Evolutionary conservation across 2,113 vertebrate species (phyloP).

Genomic region (Halichoerus grypus): DNA sequence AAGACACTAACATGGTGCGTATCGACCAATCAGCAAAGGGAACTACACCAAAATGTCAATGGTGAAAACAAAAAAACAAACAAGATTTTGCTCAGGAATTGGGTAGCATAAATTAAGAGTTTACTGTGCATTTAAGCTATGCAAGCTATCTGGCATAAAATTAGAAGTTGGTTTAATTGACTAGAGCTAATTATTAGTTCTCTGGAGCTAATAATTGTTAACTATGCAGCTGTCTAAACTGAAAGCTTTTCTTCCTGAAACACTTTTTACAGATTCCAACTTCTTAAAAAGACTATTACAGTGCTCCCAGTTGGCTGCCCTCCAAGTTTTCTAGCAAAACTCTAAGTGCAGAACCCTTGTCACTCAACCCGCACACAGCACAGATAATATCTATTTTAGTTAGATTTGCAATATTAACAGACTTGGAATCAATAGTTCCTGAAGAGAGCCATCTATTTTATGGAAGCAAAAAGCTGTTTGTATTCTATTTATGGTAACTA

Average conservation of each 20-base stretch:
- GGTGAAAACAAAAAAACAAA: neutral
- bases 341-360: conserved; percentile 42
- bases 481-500: conserved; percentile 44
- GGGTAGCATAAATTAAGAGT: conserved; percentile 44
- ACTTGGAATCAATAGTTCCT: conserved; percentile 61
- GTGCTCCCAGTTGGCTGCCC: neutral
- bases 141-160: neutral
- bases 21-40: neutral
- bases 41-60: neutral
- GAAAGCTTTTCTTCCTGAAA: conserved; percentile 50
- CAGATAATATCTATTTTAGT: conserved; percentile 55
- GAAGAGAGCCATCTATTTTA: conserved; percentile 52
- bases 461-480: conserved; percentile 7
- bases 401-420: conserved; percentile 63
- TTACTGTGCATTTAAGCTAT: neutral
- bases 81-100: neutral
- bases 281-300: conserved; percentile 64
- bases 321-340: conserved; percentile 69
- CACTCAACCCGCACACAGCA: conserved; percentile 16
- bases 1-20: neutral
- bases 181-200: conserved; percentile 65
- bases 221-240: conserved; percentile 34
- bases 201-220: conserved; percentile 55
- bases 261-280: conserved; percentile 7
- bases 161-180: conserved; percentile 46